A percentile compares a stretch with the other conserved stretches of the same genome.
These are phyloP conservation scores for Netelia melanura DNA, from an alignment of 2,888 invertebrate species.

Conservation along the genomic window DNA sequence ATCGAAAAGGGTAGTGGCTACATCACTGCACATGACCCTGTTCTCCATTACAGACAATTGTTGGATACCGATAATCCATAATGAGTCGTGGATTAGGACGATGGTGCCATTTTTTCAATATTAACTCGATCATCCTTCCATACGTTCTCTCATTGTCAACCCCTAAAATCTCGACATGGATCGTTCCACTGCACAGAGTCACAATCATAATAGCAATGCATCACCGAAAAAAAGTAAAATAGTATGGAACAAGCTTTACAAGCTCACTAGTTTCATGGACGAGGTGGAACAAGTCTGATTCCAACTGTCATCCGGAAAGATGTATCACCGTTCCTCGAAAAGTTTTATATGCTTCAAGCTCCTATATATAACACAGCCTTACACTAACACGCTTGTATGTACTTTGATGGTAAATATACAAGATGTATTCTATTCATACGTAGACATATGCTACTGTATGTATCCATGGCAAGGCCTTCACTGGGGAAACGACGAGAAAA, in stretches of 20 bases:
- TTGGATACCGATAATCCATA: too few relatives aligned
- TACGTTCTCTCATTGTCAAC: too few relatives aligned
- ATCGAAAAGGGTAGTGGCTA: neutral
- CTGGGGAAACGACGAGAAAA: neutral
- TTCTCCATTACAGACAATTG: too few relatives aligned
- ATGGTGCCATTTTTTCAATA: too few relatives aligned
- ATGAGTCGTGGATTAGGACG: too few relatives aligned
- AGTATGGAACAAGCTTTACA: neutral
- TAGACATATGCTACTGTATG: constrained; percentile 12
- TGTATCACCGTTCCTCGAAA: constrained; percentile 23
- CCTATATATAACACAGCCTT: neutral
- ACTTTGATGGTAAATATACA: constrained; percentile 8
- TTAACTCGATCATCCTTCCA: too few relatives aligned
- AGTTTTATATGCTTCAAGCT: constrained; percentile 26
- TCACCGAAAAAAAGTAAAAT: constrained; percentile 1
- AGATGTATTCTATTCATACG: constrained; percentile 20
- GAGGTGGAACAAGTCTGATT: constrained; percentile 26
- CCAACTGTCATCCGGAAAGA: constrained; percentile 36
- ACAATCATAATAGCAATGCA: constrained; percentile 12
- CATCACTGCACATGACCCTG: too few relatives aligned
- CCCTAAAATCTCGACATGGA: too few relatives aligned
- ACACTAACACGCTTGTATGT: constrained; percentile 10
- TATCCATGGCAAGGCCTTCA: constrained; percentile 4
- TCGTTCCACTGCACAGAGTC: neutral
- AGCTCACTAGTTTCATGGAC: constrained; percentile 4